phyloP scores from a whole-genome alignment of 2,113 vertebrate species.

The Hippocampus guttulatus region DNA sequence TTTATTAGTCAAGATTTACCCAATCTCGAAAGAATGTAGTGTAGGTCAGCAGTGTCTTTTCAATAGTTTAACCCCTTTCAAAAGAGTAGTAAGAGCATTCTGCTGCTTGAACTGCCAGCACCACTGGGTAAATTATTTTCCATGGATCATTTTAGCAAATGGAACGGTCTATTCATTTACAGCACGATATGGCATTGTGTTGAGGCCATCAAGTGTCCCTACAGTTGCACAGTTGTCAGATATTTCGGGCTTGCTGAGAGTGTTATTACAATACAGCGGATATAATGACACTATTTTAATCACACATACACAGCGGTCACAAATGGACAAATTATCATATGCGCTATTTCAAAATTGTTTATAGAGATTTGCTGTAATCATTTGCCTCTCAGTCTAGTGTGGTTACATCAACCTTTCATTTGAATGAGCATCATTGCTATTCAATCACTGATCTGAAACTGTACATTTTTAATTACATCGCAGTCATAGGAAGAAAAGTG shows the following conservation, averaged over 20 bases:
- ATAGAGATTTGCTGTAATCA: conserved; percentile 52
- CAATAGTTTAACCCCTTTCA: conserved; percentile 34
- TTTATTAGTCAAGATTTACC: conserved; percentile 37
- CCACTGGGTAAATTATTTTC: conserved; percentile 36
- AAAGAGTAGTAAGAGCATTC: conserved; percentile 8
- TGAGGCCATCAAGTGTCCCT: conserved; percentile 28
- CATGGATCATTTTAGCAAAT: conserved; percentile 49
- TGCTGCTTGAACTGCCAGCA: conserved; percentile 37
- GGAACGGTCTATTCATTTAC: conserved; percentile 35
- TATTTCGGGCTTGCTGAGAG: conserved; percentile 37
- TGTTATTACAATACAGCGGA: conserved; percentile 50
- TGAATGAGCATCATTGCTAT: conserved; percentile 26
- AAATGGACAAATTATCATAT: conserved; percentile 63
- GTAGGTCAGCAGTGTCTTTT: conserved; percentile 32
- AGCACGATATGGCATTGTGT: conserved; percentile 37
- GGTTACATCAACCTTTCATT: conserved; percentile 44
- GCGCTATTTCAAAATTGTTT: conserved; percentile 57
- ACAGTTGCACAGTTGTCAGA: conserved; percentile 20
- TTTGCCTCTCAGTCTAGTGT: conserved; percentile 52
- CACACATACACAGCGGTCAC: conserved; percentile 52
- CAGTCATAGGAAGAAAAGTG: neutral
- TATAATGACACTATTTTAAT: conserved; percentile 68
- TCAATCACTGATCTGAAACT: conserved; percentile 15
- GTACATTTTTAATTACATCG: conserved; percentile 3
- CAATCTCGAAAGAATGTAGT: conserved; percentile 36